phyloP scores from a whole-genome alignment of 2,888 invertebrate species.

The Drosophila mayaguana region DNA sequence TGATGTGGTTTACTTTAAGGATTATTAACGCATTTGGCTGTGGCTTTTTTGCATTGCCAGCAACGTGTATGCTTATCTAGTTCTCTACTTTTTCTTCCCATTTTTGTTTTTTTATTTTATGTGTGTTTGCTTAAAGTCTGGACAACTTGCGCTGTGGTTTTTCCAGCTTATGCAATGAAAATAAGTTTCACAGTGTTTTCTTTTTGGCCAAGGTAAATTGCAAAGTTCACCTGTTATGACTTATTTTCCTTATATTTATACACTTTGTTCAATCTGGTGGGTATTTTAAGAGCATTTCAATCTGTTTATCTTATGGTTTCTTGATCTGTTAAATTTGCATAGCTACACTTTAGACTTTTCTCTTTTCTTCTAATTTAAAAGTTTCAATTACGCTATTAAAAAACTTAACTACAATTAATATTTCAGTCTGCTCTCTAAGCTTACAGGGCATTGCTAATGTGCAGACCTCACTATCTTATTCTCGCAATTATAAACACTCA shows the following conservation, averaged over 20 bases:
- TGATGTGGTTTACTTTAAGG: conserved; percentile 67
- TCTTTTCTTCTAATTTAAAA: no score
- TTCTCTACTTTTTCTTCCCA: background rate
- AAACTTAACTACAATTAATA: background rate
- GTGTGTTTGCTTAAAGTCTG: conserved; percentile 36
- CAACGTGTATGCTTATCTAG: conserved; percentile 22
- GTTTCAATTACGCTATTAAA: background rate
- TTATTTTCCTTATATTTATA: conserved; percentile 1
- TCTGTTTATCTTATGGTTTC: background rate
- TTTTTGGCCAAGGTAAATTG: conserved; percentile 6
- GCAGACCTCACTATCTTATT: no score
- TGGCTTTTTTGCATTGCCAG: conserved; percentile 24
- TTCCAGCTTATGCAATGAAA: conserved; percentile 43
- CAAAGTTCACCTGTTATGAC: background rate
- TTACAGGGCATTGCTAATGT: background rate
- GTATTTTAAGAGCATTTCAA: background rate
- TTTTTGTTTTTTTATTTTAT: conserved; percentile 4
- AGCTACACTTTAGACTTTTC: no score
- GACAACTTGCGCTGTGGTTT: conserved; percentile 27
- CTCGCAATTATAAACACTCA: background rate
- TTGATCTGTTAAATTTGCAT: background rate
- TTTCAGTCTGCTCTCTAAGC: background rate
- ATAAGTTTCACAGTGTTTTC: conserved; percentile 7
- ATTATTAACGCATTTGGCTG: conserved; percentile 60
- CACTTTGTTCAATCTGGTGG: background rate